Evolutionary conservation across 1,140 invertebrate genomes (phyloP).

Genomic region (Pissodes strobi): DNA sequence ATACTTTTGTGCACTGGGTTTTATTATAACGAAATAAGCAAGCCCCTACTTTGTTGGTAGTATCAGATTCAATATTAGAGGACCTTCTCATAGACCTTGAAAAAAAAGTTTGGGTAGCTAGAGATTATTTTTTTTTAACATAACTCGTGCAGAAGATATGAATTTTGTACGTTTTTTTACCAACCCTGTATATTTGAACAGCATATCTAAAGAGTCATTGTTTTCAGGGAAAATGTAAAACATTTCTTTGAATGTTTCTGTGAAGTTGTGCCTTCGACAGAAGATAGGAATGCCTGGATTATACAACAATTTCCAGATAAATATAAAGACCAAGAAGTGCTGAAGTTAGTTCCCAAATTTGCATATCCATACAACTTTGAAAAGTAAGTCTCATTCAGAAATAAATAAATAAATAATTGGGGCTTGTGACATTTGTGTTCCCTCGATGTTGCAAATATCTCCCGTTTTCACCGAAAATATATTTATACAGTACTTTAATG

Average conservation of each 20-base stretch:
- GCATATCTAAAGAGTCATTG: neutral
- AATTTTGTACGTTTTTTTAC: neutral
- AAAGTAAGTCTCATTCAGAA: no score
- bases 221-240: slow-evolving; percentile 74
- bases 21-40: no score
- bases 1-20: no score
- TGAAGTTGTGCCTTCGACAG: slow-evolving; percentile 72
- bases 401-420: no score
- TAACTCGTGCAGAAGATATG: no score
- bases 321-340: slow-evolving; percentile 75
- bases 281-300: slow-evolving; percentile 69
- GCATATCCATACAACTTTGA: slow-evolving; percentile 82
- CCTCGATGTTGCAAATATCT: no score
- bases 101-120: neutral
- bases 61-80: no score
- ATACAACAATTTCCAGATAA: slow-evolving; percentile 76
- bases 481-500: no score
- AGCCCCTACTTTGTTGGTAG: no score
- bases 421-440: no score
- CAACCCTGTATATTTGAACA: neutral
- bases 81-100: no score
- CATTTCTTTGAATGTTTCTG: slow-evolving; percentile 84
- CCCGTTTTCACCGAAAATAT: no score
- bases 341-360: slow-evolving; percentile 82
- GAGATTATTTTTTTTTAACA: neutral